phyloP scores from a whole-genome alignment of 2,888 invertebrate genomes.

The Caenorhabditis imperialis region DNA sequence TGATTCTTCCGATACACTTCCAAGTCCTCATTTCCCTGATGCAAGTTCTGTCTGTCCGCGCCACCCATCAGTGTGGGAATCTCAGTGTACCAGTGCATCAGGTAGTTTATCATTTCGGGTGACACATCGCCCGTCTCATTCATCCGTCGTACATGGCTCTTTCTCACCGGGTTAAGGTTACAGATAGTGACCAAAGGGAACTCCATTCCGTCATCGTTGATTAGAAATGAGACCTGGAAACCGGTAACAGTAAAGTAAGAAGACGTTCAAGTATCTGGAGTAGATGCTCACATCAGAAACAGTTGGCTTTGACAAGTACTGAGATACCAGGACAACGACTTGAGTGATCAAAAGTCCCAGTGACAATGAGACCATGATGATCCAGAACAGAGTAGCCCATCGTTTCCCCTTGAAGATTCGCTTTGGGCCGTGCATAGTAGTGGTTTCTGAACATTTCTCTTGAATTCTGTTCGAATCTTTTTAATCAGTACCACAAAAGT shows the following conservation, averaged over 20 bases:
- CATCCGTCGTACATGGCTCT: slow-evolving; percentile 58
- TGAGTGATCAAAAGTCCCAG: slow-evolving; percentile 47
- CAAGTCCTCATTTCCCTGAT: slow-evolving; percentile 40
- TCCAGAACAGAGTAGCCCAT: slow-evolving; percentile 56
- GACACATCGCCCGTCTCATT: slow-evolving; percentile 55
- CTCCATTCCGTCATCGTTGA: slow-evolving; percentile 69
- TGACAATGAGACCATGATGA: slow-evolving; percentile 45
- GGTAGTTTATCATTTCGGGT: slow-evolving; percentile 56
- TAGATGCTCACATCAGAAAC: slow-evolving; percentile 50
- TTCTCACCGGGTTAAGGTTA: slow-evolving; percentile 68
- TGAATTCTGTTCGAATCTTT: no score
- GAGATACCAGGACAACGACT: slow-evolving; percentile 36
- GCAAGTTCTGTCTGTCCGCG: slow-evolving; percentile 15
- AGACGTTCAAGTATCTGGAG: neutral
- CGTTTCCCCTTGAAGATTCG: slow-evolving; percentile 65
- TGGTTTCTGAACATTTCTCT: slow-evolving; percentile 71
- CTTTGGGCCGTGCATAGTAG: slow-evolving; percentile 74
- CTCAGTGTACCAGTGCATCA: slow-evolving; percentile 52
- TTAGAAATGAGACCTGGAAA: slow-evolving; percentile 68
- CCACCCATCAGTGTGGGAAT: slow-evolving; percentile 32
- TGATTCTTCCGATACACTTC: slow-evolving; percentile 22
- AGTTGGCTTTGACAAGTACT: slow-evolving; percentile 50
- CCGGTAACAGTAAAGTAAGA: neutral
- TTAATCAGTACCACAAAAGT: slow-evolving; percentile 73
- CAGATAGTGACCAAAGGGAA: slow-evolving; percentile 73